These are phyloP conservation scores for Chironomus tepperi DNA, from an alignment of 1,140 invertebrate species.

Conservation along the genomic window DNA sequence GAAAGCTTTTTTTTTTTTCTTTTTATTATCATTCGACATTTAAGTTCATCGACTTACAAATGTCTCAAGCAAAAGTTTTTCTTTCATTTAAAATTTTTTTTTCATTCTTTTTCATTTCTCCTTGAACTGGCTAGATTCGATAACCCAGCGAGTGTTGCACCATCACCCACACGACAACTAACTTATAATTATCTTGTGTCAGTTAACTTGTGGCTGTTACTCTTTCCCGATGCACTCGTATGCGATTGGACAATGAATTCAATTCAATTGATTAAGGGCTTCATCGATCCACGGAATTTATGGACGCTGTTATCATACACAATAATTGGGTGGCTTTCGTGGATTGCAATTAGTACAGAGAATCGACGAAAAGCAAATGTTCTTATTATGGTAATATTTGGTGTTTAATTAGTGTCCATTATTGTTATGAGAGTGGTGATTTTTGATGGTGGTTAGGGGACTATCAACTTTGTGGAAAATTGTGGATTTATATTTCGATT, in stretches of 20 bases:
- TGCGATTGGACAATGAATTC: constrained; percentile 99
- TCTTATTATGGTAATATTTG: constrained; percentile 63
- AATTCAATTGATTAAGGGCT: constrained; percentile 72
- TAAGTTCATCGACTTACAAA: background rate
- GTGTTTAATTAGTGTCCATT: no score
- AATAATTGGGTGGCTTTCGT: constrained; percentile 51
- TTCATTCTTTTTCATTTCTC: constrained; percentile 29
- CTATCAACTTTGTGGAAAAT: no score
- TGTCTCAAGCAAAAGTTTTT: constrained; percentile 23
- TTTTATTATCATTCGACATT: background rate
- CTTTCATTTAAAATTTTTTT: constrained; percentile 24
- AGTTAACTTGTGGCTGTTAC: constrained; percentile 81
- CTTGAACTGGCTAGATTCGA: constrained; percentile 59
- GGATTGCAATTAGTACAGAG: constrained; percentile 55
- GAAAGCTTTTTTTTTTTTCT: no score
- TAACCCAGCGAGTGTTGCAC: constrained; percentile 80
- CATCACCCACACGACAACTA: constrained; percentile 70
- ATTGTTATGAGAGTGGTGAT: no score
- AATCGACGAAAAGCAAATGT: constrained; percentile 61
- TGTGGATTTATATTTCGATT: no score
- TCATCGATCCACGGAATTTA: constrained; percentile 77
- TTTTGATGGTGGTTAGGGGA: no score
- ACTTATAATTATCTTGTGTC: constrained; percentile 90
- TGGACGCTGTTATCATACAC: constrained; percentile 65
- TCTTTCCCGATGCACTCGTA: constrained; percentile 82